Percentiles rank a stretch among this genome's conserved stretches.
Evolutionary conservation across 2,888 invertebrate species (phyloP).

Genomic region (Dendrolimus houi): DNA sequence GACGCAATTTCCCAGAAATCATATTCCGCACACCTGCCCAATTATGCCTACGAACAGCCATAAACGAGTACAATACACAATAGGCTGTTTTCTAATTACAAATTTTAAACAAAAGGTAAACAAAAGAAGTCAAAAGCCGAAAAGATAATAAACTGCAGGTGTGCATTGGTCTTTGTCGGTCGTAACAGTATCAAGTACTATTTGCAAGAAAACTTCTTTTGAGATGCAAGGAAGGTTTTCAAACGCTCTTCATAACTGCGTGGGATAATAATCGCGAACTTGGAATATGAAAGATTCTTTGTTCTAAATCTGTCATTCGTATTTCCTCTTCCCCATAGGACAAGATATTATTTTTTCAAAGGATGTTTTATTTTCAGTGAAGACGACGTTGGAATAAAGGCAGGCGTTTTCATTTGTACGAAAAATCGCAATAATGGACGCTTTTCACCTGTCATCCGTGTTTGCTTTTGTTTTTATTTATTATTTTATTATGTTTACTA

Average conservation of each 20-base stretch:
- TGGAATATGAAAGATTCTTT: constrained; percentile 21
- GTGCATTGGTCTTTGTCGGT: too few relatives aligned
- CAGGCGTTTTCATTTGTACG: constrained; percentile 32
- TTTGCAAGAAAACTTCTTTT: background rate
- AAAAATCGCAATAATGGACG: constrained; percentile 42
- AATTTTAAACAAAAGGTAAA: too few relatives aligned
- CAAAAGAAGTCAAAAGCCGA: too few relatives aligned
- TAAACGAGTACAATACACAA: too few relatives aligned
- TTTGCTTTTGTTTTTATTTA: constrained; percentile 21
- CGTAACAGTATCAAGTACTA: too few relatives aligned
- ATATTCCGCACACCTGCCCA: too few relatives aligned
- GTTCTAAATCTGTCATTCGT: constrained; percentile 38
- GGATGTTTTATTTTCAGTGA: constrained; percentile 29
- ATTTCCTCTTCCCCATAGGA: constrained; percentile 23
- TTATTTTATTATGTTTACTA: constrained; percentile 5
- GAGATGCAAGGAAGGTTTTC: background rate
- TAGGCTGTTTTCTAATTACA: too few relatives aligned
- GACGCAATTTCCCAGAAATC: too few relatives aligned
- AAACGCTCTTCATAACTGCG: too few relatives aligned
- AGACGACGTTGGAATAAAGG: constrained; percentile 31
- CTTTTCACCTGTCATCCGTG: constrained; percentile 47
- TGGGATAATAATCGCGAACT: background rate
- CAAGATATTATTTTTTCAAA: constrained; percentile 36
- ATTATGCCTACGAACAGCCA: too few relatives aligned
- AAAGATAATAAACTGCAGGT: too few relatives aligned